Percentiles rank a stretch among this genome's conserved stretches.
Conservation (phyloP, 2,888 invertebrate species). For the Eulithis prunata region DNA sequence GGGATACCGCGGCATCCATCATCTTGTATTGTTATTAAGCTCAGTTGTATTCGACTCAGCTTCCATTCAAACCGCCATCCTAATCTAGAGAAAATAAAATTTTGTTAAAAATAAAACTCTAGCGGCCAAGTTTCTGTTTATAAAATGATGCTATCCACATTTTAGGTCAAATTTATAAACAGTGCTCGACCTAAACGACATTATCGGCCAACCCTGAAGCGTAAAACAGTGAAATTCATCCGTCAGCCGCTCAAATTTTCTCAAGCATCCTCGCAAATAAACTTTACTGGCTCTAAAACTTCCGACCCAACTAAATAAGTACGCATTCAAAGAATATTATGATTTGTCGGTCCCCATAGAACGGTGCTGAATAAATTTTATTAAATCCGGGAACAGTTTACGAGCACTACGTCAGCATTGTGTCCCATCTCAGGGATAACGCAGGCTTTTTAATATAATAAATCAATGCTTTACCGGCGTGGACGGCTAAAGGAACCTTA, state of each 20-base stretch:
- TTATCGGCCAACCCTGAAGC: constrained; percentile 37
- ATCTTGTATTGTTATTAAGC: constrained; percentile 13
- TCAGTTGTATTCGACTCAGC: neutral
- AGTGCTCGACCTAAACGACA: constrained; percentile 33
- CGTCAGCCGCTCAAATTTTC: constrained; percentile 55
- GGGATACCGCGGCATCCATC: constrained; percentile 21
- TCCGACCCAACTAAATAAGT: constrained; percentile 78
- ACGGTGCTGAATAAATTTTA: constrained; percentile 79
- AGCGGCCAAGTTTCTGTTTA: constrained; percentile 7
- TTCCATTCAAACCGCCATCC: no score
- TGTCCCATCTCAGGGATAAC: constrained; percentile 60
- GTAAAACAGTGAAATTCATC: constrained; percentile 44
- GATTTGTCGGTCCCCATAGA: constrained; percentile 79
- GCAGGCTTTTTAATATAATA: constrained; percentile 72
- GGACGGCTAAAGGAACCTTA: constrained; percentile 42
- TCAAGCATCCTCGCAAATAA: constrained; percentile 67
- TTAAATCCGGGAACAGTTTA: constrained; percentile 80
- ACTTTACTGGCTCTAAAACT: constrained; percentile 78
- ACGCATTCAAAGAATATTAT: constrained; percentile 77
- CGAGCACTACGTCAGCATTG: constrained; percentile 73
- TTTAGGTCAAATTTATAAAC: constrained; percentile 27
- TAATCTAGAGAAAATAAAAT: no score
- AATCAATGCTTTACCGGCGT: constrained; percentile 62
- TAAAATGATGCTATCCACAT: constrained; percentile 16
- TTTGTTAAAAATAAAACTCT: neutral